Evolutionary conservation across 2,888 invertebrate species (phyloP).

Genomic region (Drosophila yooni): DNA sequence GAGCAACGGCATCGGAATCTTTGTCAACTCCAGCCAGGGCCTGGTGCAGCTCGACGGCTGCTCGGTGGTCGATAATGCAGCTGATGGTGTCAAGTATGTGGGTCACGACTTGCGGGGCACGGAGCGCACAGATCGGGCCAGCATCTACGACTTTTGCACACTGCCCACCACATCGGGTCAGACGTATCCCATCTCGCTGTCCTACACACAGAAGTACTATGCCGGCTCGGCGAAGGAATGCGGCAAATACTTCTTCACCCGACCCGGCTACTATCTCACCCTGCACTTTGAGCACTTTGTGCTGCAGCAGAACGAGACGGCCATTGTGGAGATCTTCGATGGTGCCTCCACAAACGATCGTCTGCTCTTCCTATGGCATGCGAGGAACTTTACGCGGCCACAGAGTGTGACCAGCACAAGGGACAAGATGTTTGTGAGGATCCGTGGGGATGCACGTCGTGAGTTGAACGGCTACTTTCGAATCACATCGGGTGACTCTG

Average conservation of each 20-base stretch:
- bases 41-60: slow-evolving; percentile 92
- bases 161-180: slow-evolving; percentile 93
- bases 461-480: slow-evolving; percentile 92
- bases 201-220: slow-evolving; percentile 91
- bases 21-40: slow-evolving; percentile 95
- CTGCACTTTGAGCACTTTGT: slow-evolving; percentile 93
- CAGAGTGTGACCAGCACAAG: slow-evolving; percentile 94
- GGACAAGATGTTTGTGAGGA: slow-evolving; percentile 92
- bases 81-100: slow-evolving; percentile 95
- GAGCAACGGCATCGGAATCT: slow-evolving; percentile 95
- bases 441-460: slow-evolving; percentile 90
- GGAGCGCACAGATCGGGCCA: slow-evolving; percentile 90
- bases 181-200: slow-evolving; percentile 94
- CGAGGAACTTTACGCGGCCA: slow-evolving; percentile 94
- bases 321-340: slow-evolving; percentile 91
- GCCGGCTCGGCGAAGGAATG: slow-evolving; percentile 90
- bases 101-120: slow-evolving; percentile 92
- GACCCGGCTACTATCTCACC: slow-evolving; percentile 92
- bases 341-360: slow-evolving; percentile 90
- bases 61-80: slow-evolving; percentile 92
- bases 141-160: slow-evolving; percentile 93
- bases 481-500: slow-evolving; percentile 90
- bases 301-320: slow-evolving; percentile 91
- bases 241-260: slow-evolving; percentile 92
- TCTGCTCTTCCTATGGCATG: slow-evolving; percentile 89